Evolutionary conservation across 2,113 vertebrate species (phyloP).

Genomic region (Oceanites oceanicus): DNA sequence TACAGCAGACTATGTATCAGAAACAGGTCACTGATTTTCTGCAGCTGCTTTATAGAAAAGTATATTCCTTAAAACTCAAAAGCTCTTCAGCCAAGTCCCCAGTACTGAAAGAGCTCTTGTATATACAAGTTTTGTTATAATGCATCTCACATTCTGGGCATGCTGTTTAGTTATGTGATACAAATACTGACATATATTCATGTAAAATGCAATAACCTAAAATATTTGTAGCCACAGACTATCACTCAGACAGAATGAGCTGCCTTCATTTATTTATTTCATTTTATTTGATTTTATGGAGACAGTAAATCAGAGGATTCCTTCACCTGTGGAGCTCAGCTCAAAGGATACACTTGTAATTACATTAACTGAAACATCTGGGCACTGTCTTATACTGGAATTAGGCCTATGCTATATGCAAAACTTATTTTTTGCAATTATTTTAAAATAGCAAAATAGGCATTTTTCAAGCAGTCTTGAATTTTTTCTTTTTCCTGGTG

Average conservation of each 20-base stretch:
- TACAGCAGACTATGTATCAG: background rate
- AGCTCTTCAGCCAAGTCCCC: background rate
- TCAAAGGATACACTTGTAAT: background rate
- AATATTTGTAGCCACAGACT: background rate
- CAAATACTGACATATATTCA: background rate
- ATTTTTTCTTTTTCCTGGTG: too few relatives aligned
- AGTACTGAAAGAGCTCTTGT: background rate
- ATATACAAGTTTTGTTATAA: background rate
- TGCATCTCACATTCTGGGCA: background rate
- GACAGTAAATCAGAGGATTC: background rate
- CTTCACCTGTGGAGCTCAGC: background rate
- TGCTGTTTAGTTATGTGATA: background rate
- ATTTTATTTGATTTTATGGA: background rate
- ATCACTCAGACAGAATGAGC: background rate
- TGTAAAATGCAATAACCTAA: background rate
- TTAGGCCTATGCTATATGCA: background rate
- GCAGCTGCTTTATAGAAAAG: background rate
- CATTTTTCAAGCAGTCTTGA: background rate
- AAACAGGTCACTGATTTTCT: conserved; percentile 38
- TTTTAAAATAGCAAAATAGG: background rate
- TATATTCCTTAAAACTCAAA: background rate
- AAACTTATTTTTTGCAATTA: background rate
- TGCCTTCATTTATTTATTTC: background rate
- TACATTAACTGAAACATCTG: background rate
- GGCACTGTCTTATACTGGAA: background rate